Conservation (phyloP, 2,888 invertebrate species). For the Euclidia mi region DNA sequence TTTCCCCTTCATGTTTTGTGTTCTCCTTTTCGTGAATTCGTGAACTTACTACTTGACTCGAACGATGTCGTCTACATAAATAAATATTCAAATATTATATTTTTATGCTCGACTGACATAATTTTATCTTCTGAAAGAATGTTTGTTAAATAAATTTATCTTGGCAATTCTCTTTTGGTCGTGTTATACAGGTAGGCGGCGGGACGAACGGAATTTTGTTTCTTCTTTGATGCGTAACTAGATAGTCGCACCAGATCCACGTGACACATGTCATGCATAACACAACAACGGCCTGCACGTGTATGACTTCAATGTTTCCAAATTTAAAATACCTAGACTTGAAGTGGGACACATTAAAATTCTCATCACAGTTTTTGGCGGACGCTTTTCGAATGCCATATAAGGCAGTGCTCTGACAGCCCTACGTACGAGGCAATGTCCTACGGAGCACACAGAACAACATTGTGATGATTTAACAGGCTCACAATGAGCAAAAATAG, state of each 20-base stretch:
- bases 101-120: constrained; percentile 9
- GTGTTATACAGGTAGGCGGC: constrained; percentile 15
- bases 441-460: constrained; percentile 75
- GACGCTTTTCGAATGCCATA: constrained; percentile 19
- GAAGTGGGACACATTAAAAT: constrained; percentile 27
- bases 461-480: constrained; percentile 83
- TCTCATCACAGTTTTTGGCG: constrained; percentile 32
- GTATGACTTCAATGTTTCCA: constrained; percentile 16
- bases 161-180: constrained; percentile 11
- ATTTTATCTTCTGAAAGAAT: constrained; percentile 12
- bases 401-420: constrained; percentile 44
- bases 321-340: constrained; percentile 19
- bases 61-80: constrained; percentile 11
- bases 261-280: constrained; percentile 24
- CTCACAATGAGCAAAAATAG: constrained; percentile 80
- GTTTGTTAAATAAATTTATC: constrained; percentile 15
- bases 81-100: constrained; percentile 8
- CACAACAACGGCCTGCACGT: constrained; percentile 5
- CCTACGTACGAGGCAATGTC: constrained; percentile 77
- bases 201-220: constrained; percentile 32
- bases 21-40: constrained; percentile 16
- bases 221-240: constrained; percentile 17
- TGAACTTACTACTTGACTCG: constrained; percentile 10
- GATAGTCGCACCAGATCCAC: constrained; percentile 28
- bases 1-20: constrained; percentile 26